Evolutionary conservation across 2,797 vertebrate species (phyloP).

Genomic region (Microctenopoma lineatum): DNA sequence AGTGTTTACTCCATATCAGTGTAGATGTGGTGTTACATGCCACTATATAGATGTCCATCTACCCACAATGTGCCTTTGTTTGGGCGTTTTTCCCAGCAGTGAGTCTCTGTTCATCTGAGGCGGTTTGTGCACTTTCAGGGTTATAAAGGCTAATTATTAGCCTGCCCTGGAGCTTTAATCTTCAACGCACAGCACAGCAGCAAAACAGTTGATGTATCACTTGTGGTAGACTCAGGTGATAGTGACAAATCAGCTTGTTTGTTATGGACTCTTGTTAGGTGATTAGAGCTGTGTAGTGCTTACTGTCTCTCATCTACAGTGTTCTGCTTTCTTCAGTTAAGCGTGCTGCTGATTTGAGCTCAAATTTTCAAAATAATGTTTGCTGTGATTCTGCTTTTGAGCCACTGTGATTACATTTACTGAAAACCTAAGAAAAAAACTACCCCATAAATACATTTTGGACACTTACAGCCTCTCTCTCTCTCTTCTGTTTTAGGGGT

Average conservation of each 20-base stretch:
- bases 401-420: neutral
- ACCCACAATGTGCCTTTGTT: constrained; percentile 29
- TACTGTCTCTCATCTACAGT: neutral
- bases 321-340: neutral
- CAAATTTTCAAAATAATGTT: neutral
- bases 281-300: neutral
- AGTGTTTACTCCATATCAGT: neutral
- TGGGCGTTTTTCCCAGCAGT: neutral
- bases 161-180: constrained; percentile 33
- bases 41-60: constrained; percentile 23
- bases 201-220: constrained; percentile 1
- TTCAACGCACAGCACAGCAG: constrained; percentile 20
- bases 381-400: neutral
- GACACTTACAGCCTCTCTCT: neutral
- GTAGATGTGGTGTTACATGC: constrained; percentile 21
- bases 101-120: constrained; percentile 13
- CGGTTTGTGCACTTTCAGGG: constrained; percentile 50
- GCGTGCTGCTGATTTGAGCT: neutral
- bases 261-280: neutral
- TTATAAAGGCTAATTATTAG: constrained; percentile 80
- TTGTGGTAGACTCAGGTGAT: constrained; percentile 21
- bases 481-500: constrained; percentile 80
- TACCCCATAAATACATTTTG: neutral
- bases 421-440: neutral
- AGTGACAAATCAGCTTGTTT: constrained; percentile 7